Percentiles rank a stretch among this genome's conserved stretches.
Evolutionary conservation across 2,888 invertebrate genomes (phyloP).

Genomic region (Acrocera orbiculus): DNA sequence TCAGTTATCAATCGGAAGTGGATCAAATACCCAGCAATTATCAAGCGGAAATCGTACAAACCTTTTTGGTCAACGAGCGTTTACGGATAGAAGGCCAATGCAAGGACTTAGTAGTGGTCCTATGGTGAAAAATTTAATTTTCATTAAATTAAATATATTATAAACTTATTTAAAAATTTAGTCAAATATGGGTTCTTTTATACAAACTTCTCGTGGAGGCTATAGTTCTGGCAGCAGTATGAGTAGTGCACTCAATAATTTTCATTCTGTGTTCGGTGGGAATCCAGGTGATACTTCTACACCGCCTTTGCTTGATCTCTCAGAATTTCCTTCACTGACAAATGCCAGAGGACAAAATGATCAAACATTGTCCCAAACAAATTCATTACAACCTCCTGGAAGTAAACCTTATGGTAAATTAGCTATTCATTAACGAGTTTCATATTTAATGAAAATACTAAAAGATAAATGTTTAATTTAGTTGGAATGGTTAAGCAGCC

Average conservation of each 20-base stretch:
- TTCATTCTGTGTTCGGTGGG: slow-evolving; percentile 69
- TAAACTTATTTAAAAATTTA: slow-evolving; percentile 16
- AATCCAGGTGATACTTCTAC: slow-evolving; percentile 58
- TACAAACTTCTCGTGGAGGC: slow-evolving; percentile 43
- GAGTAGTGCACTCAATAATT: slow-evolving; percentile 46
- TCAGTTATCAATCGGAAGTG: slow-evolving; percentile 35
- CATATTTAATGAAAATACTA: too few species aligned
- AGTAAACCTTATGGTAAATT: slow-evolving; percentile 81
- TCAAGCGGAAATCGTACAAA: slow-evolving; percentile 37
- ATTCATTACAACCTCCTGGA: slow-evolving; percentile 75
- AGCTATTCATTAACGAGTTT: too few species aligned
- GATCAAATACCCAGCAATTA: slow-evolving; percentile 39
- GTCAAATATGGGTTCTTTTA: slow-evolving; percentile 45
- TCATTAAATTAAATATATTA: slow-evolving; percentile 1
- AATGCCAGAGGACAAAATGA: slow-evolving; percentile 62
- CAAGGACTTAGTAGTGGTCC: slow-evolving; percentile 32
- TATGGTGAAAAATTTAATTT: slow-evolving; percentile 19
- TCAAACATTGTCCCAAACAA: slow-evolving; percentile 59
- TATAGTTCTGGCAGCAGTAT: slow-evolving; percentile 41
- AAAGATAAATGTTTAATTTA: slow-evolving; percentile 23
- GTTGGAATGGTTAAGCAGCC: slow-evolving; percentile 94
- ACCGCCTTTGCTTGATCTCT: slow-evolving; percentile 75
- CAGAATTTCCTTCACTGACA: slow-evolving; percentile 84
- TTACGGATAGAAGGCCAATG: slow-evolving; percentile 56
- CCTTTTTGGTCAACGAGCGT: slow-evolving; percentile 64